These are phyloP conservation scores for Coregonus clupeaformis DNA, from an alignment of 2,113 vertebrate species.

Conservation along the genomic window DNA sequence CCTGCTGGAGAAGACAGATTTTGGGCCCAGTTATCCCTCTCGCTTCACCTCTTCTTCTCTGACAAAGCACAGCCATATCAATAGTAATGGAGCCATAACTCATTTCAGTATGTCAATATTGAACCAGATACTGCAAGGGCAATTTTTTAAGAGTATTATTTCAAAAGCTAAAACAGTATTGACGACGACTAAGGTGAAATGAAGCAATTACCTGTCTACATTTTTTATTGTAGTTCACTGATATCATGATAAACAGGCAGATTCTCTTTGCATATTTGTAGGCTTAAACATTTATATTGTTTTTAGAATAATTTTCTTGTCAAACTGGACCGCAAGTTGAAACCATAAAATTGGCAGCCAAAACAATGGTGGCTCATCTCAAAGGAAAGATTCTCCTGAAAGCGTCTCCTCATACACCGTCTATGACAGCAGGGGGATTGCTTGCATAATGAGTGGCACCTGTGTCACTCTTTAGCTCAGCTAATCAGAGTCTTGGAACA, in stretches of 20 bases:
- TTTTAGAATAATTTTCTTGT: neutral
- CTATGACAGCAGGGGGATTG: neutral
- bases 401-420: neutral
- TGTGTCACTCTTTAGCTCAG: neutral
- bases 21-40: too few species aligned
- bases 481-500: neutral
- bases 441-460: conserved; percentile 1
- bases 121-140: neutral
- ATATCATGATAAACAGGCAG: conserved; percentile 24
- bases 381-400: neutral
- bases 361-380: neutral
- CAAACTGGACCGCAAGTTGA: neutral
- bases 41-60: too few species aligned
- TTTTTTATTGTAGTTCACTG: conserved; percentile 26
- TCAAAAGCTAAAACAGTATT: neutral
- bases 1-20: too few species aligned
- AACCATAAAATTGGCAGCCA: neutral
- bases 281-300: neutral
- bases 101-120: conserved; percentile 18
- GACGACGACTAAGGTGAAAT: conserved; percentile 18
- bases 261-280: neutral
- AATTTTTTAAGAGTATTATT: conserved; percentile 1
- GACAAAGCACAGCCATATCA: neutral
- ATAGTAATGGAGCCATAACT: neutral
- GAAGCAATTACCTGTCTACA: conserved; percentile 9